phyloP scores from a whole-genome alignment of 2,113 vertebrate genomes.

The Callaeas wilsoni region DNA sequence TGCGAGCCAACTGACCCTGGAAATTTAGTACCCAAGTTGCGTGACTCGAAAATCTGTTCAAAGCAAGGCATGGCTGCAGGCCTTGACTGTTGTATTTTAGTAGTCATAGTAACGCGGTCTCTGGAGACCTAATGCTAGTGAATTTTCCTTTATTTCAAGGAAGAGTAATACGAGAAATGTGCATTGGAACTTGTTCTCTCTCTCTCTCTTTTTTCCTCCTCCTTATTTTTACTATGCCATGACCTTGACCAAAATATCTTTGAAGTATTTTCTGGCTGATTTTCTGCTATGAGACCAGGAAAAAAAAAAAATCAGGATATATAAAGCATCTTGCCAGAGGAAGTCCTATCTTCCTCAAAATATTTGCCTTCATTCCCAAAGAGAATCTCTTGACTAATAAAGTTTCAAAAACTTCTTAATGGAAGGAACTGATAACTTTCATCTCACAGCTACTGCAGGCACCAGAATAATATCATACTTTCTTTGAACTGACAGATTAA shows the following conservation, averaged over 20 bases:
- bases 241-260: constrained; percentile 79
- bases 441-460: constrained; percentile 61
- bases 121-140: constrained; percentile 64
- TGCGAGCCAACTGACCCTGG: constrained; percentile 74
- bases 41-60: constrained; percentile 79
- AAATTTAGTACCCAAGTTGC: constrained; percentile 78
- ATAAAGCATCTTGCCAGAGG: constrained; percentile 57
- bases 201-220: neutral
- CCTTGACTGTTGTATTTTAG: constrained; percentile 71
- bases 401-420: constrained; percentile 72
- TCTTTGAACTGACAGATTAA: constrained; percentile 55
- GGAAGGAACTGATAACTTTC: constrained; percentile 71
- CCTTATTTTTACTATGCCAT: constrained; percentile 62
- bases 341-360: constrained; percentile 49
- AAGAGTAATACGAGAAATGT: constrained; percentile 68
- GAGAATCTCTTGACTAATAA: constrained; percentile 22
- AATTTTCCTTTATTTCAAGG: constrained; percentile 72
- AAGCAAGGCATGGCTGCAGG: constrained; percentile 63
- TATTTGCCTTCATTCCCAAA: neutral
- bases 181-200: constrained; percentile 60
- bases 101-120: constrained; percentile 70
- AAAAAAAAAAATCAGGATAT: constrained; percentile 62
- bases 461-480: constrained; percentile 36
- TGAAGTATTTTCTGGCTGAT: constrained; percentile 76
- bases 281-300: constrained; percentile 60